A percentile compares a stretch with the other conserved stretches of the same genome.
Evolutionary conservation across 1,140 invertebrate species (phyloP).

Genomic region (Drosophila auraria): DNA sequence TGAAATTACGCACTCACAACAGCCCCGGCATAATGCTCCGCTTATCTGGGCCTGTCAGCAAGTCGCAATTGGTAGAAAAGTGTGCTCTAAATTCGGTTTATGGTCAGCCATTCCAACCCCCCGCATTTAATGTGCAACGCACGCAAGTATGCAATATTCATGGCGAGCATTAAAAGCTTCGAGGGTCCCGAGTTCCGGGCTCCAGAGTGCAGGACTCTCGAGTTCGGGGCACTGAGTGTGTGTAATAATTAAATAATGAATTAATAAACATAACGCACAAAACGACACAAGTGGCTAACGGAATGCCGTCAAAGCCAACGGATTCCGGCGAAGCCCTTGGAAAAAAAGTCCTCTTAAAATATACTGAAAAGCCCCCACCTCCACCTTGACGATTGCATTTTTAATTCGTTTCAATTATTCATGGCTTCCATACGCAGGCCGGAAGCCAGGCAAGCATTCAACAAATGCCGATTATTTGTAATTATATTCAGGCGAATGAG

Average conservation of each 20-base stretch:
- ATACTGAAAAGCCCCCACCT: background rate
- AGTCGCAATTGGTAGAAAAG: constrained; percentile 36
- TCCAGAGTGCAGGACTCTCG: no score
- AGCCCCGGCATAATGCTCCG: background rate
- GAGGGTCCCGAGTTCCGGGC: background rate
- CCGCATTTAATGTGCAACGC: constrained; percentile 38
- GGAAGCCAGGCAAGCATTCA: background rate
- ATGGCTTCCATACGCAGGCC: constrained; percentile 16
- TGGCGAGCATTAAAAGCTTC: constrained; percentile 14
- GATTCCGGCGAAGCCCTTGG: background rate
- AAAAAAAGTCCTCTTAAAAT: background rate
- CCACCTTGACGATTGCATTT: constrained; percentile 53
- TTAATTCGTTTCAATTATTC: constrained; percentile 49
- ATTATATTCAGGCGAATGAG: constrained; percentile 7
- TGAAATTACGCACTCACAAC: background rate
- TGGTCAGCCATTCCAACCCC: background rate
- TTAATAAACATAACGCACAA: constrained; percentile 53
- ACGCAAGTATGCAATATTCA: constrained; percentile 63
- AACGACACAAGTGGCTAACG: constrained; percentile 4
- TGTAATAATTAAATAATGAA: constrained; percentile 64
- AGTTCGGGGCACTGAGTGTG: background rate
- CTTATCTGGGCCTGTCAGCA: constrained; percentile 9
- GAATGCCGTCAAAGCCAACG: background rate
- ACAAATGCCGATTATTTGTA: constrained; percentile 6
- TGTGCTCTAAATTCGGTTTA: constrained; percentile 48